These are phyloP conservation scores for Prorops nasuta DNA, from an alignment of 1,140 invertebrate genomes.

Conservation along the genomic window DNA sequence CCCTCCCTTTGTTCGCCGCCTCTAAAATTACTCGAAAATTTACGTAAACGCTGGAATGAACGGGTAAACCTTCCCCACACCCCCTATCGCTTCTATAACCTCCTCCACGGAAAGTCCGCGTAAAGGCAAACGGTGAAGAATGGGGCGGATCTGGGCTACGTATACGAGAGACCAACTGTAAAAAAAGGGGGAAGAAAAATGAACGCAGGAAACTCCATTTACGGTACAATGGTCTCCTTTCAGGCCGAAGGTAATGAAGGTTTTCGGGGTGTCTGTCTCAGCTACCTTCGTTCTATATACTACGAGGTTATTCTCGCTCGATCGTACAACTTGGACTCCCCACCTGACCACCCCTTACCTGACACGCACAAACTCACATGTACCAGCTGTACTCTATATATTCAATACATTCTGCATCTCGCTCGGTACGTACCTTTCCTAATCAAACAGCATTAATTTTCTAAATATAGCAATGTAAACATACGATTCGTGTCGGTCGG, in stretches of 20 bases:
- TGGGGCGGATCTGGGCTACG: conserved; percentile 32
- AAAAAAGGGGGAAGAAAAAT: conserved; percentile 15
- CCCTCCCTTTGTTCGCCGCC: conserved; percentile 11
- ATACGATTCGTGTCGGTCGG: no score
- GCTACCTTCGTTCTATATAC: conserved; percentile 19
- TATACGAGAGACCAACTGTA: conserved; percentile 25
- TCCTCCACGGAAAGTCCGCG: conserved; percentile 21
- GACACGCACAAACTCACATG: conserved; percentile 30
- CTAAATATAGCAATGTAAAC: no score
- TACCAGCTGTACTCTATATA: conserved; percentile 32
- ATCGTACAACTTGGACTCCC: conserved; percentile 7
- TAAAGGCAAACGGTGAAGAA: conserved; percentile 39
- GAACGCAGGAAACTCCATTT: conserved; percentile 36
- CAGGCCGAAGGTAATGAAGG: conserved; percentile 41
- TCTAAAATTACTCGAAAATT: conserved; percentile 33
- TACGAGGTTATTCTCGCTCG: background rate
- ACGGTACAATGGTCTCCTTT: conserved; percentile 42
- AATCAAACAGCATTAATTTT: no score
- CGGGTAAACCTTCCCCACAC: conserved; percentile 12
- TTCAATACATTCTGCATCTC: no score
- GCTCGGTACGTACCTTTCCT: no score
- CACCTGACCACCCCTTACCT: conserved; percentile 36
- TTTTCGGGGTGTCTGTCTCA: conserved; percentile 38
- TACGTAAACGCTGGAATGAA: conserved; percentile 24
- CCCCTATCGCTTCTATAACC: conserved; percentile 2